Evolutionary conservation across 2,888 invertebrate genomes (phyloP), one percentile per base, ranked within the genome.

Genomic region (Tipula vernalis): DNA sequence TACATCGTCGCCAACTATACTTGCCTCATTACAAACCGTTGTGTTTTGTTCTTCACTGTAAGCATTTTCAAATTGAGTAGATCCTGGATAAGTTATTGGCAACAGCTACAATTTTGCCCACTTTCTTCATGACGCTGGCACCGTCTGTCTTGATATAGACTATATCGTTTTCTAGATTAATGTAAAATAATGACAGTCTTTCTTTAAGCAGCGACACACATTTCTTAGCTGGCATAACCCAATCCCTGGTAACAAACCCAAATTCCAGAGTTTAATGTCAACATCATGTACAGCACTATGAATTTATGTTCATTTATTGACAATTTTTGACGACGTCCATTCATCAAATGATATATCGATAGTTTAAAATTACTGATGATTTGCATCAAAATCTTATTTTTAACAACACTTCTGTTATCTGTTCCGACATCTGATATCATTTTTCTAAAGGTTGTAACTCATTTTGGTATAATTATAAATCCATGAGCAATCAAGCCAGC

Each of bases 61-160:
- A 41, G 0, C 41, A 5, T 41, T 41, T 41, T 41, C 3, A 41
- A 8, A 41, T 41, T 41, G 41, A 10, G 41, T 2, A 41, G 41
- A 41, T 41, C 10, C 41, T 41, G 41, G 41, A 41, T 87, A 42
- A 12, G 86, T 88, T 89, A 88, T 51, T 88, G 89, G 41, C 15
- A 15, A 87, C 86, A 87, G 47, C 51, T 57, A 88, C 85, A 8
- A 89, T 86, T 15, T 86, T 88, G 13, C 87, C 87, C 84, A 88
- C 87, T 88, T 89, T 89, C 36, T 86, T 86, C 88, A 89, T 88
- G 36, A 88, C 86, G 86, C 86, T 87, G 36, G 86, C 87, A 36
- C 87, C 88, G 86, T 88, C 89, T 42, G 88, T 88, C 84, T 42
- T 88, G 36, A 89, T 89, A 41, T 86, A 87, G 87, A 88, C 86